Conservation (phyloP, 2,113 vertebrate species). For the Anoplopoma fimbria region DNA sequence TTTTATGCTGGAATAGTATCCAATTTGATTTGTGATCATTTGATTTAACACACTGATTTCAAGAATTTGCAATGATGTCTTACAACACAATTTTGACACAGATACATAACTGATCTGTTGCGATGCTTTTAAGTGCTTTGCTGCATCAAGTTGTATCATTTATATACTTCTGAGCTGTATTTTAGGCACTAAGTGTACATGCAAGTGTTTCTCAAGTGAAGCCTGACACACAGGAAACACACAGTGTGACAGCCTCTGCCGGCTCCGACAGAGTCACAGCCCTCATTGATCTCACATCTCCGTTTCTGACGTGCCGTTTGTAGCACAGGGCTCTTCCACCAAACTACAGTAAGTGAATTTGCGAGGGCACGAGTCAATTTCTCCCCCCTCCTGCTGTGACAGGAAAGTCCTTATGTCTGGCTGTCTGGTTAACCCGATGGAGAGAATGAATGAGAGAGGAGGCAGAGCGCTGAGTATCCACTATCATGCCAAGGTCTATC, state of each 20-base stretch:
- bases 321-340: slow-evolving; percentile 22
- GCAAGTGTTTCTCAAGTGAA: slow-evolving; percentile 33
- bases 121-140: background rate
- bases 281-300: slow-evolving; percentile 63
- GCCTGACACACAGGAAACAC: slow-evolving; percentile 7
- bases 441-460: background rate
- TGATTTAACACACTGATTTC: background rate
- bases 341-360: slow-evolving; percentile 46
- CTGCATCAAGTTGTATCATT: slow-evolving; percentile 10
- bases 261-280: slow-evolving; percentile 52
- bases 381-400: slow-evolving; percentile 31
- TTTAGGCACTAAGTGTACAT: slow-evolving; percentile 4
- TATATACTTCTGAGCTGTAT: background rate
- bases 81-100: background rate
- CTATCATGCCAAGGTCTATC: slow-evolving; percentile 16
- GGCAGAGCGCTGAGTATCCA: slow-evolving; percentile 19
- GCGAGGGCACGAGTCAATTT: slow-evolving; percentile 36
- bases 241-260: slow-evolving; percentile 44
- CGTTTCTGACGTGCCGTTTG: slow-evolving; percentile 41
- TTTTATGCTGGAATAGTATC: background rate
- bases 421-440: slow-evolving; percentile 42
- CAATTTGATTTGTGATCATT: background rate
- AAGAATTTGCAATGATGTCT: background rate
- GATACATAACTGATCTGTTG: background rate
- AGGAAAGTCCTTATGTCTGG: slow-evolving; percentile 25